Conservation (phyloP, 64 coral and sea anemone species). For the Platygyra sinensis region DNA sequence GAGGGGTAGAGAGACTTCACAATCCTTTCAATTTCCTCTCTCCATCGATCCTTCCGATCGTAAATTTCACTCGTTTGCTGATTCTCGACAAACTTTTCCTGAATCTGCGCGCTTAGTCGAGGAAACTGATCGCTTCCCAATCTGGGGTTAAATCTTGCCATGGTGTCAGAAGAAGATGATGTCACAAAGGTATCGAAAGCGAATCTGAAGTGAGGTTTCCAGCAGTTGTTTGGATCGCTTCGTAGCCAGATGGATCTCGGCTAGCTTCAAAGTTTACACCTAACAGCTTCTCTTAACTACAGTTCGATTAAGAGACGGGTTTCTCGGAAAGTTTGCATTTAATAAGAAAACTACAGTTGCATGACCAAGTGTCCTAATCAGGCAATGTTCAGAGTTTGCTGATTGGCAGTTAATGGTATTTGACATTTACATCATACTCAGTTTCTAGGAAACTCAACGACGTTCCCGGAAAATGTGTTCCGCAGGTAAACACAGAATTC, state of each 20-base stretch:
- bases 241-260: not conserved
- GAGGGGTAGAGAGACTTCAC: not conserved
- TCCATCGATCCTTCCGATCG: conserved; percentile 33
- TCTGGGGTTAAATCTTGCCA: not conserved
- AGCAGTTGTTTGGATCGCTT: not conserved
- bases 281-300: not conserved
- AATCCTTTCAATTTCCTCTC: conserved; percentile 15
- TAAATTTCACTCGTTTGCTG: conserved; percentile 34
- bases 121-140: not conserved
- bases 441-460: not conserved
- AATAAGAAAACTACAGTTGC: not conserved
- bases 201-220: not conserved
- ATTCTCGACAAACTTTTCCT: conserved; percentile 17
- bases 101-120: conserved; percentile 18
- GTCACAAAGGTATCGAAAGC: not conserved
- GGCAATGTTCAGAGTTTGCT: not conserved
- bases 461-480: not conserved
- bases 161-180: not conserved
- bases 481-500: not conserved
- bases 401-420: not conserved
- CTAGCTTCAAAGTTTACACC: not conserved
- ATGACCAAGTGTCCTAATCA: not conserved
- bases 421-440: not conserved
- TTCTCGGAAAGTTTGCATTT: conserved; percentile 4
- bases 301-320: not conserved